A percentile compares a stretch with the other conserved stretches of the same genome.
Evolutionary conservation across 1,140 invertebrate genomes (phyloP).

Genomic region (Achatina immaculata): DNA sequence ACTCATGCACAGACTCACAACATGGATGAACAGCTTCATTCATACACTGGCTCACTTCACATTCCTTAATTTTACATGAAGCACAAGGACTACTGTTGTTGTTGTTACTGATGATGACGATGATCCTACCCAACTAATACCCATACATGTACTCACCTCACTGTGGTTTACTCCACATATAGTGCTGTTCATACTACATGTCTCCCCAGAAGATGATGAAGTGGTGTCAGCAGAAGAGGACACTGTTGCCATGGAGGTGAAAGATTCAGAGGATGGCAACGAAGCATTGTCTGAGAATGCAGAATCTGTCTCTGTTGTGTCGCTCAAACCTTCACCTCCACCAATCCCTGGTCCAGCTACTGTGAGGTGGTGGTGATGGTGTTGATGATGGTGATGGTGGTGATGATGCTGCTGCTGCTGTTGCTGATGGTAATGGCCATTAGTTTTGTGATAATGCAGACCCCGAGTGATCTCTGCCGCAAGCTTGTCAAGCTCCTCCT

Average conservation of each 20-base stretch:
- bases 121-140: too few relatives aligned
- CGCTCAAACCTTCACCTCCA: conserved; percentile 25
- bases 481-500: conserved; percentile 63
- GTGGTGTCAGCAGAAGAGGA: conserved; percentile 62
- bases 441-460: conserved; percentile 52
- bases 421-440: conserved; percentile 38
- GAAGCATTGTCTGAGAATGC: conserved; percentile 97
- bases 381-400: conserved; percentile 30
- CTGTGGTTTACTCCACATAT: conserved; percentile 53
- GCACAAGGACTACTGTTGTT: too few relatives aligned
- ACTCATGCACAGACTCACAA: too few relatives aligned
- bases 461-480: conserved; percentile 63
- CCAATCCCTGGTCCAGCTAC: not conserved
- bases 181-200: conserved; percentile 56
- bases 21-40: too few relatives aligned
- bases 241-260: conserved; percentile 77
- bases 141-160: conserved; percentile 61
- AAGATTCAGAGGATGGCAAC: conserved; percentile 89
- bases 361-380: conserved; percentile 15
- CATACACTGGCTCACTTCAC: too few relatives aligned
- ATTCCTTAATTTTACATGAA: too few relatives aligned
- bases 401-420: too few relatives aligned
- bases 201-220: conserved; percentile 56
- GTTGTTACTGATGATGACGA: too few relatives aligned
- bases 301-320: conserved; percentile 82